A percentile compares a stretch with the other conserved stretches of the same genome.
phyloP scores from a whole-genome alignment of 2,797 vertebrate species.

The Agapornis canus region DNA sequence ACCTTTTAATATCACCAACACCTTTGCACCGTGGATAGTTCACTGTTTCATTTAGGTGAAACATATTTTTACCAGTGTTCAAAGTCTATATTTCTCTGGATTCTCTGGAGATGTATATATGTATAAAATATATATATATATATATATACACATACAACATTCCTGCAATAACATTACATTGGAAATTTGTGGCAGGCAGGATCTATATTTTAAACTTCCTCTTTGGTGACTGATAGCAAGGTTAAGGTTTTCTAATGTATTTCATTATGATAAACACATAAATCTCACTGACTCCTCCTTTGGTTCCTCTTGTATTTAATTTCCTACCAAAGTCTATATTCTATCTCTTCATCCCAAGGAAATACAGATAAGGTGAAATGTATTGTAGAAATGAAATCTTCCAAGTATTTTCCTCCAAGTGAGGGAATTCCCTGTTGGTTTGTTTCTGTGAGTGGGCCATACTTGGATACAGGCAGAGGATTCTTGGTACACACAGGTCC shows the following conservation, averaged over 20 bases:
- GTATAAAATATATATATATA: too few species aligned
- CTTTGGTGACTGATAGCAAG: not conserved
- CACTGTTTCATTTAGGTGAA: not conserved
- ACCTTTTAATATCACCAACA: not conserved
- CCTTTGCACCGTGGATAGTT: not conserved
- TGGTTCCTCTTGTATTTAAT: not conserved
- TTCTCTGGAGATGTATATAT: not conserved
- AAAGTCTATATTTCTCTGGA: not conserved
- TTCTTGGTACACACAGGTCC: not conserved
- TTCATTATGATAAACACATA: not conserved
- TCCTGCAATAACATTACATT: not conserved
- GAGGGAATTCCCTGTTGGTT: not conserved
- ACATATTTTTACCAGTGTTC: not conserved
- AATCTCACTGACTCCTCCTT: not conserved
- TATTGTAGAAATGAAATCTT: not conserved
- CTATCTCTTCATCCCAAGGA: not conserved
- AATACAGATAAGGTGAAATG: not conserved
- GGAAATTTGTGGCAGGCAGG: not conserved
- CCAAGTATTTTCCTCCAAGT: not conserved
- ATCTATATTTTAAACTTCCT: not conserved
- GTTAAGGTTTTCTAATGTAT: not conserved
- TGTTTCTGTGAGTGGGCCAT: not conserved
- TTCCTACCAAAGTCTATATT: not conserved
- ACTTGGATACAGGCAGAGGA: not conserved
- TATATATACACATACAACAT: not conserved